Evolutionary conservation across 2,113 vertebrate genomes (phyloP).

Genomic region (Condylura cristata): DNA sequence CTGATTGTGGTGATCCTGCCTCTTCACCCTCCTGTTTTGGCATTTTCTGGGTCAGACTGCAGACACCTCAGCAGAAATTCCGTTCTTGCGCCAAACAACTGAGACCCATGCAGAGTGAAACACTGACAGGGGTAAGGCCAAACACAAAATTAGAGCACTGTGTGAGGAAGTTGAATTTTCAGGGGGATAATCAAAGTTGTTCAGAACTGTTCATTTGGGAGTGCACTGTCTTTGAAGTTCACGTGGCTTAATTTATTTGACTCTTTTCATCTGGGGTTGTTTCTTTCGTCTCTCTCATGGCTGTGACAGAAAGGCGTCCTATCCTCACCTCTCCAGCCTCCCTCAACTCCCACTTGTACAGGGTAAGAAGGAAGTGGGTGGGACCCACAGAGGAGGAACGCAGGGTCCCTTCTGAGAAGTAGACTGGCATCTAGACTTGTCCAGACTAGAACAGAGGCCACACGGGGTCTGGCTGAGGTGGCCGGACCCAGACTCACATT

Average conservation of each 20-base stretch:
- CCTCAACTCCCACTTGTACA: neutral
- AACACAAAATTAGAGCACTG: neutral
- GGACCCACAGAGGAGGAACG: neutral
- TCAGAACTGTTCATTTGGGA: neutral
- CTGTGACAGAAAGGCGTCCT: neutral
- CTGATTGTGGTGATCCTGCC: neutral
- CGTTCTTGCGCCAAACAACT: neutral
- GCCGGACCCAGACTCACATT: neutral
- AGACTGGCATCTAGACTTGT: neutral
- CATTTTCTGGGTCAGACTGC: neutral
- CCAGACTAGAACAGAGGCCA: too few relatives aligned
- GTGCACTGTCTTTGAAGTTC: neutral
- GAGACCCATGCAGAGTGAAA: neutral
- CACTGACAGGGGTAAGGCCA: neutral
- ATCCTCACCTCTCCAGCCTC: too few relatives aligned
- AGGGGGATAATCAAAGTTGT: neutral
- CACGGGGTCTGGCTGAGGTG: neutral
- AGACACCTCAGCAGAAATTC: neutral
- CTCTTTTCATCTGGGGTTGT: neutral
- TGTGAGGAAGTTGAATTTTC: neutral
- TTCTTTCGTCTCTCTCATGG: neutral
- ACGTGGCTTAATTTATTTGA: neutral
- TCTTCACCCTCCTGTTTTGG: neutral
- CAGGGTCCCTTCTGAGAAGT: neutral
- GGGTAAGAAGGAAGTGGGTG: neutral